Evolutionary conservation across 2,797 vertebrate species (phyloP).

Genomic region (Leontopithecus rosalia): DNA sequence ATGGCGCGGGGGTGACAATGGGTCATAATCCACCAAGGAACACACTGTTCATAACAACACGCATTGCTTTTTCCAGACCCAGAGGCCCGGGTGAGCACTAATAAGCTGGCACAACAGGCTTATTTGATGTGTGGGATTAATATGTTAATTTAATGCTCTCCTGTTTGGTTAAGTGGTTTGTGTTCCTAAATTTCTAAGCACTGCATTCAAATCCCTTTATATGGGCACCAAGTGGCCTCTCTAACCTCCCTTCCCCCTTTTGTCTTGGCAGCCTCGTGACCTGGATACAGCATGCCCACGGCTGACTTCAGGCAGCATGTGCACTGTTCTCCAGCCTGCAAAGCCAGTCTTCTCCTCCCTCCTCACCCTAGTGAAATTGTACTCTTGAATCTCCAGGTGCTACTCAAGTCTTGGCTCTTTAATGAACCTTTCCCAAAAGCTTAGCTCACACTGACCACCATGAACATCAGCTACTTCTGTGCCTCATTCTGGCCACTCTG

Average conservation of each 20-base stretch:
- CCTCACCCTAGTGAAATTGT: not conserved
- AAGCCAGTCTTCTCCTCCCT: not conserved
- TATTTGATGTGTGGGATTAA: slow-evolving; percentile 22
- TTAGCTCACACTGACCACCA: not conserved
- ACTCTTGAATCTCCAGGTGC: not conserved
- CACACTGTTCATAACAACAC: slow-evolving; percentile 23
- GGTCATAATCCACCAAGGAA: not conserved
- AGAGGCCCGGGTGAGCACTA: not conserved
- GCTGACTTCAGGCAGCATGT: not conserved
- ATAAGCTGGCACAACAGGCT: not conserved
- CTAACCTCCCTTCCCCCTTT: not conserved
- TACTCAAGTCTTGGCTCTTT: not conserved
- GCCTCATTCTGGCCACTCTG: not conserved
- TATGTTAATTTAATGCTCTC: slow-evolving; percentile 40
- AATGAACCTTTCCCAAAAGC: not conserved
- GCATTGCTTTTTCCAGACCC: not conserved
- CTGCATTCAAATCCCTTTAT: not conserved
- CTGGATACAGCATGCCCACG: not conserved
- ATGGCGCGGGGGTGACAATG: not conserved
- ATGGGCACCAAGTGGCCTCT: not conserved
- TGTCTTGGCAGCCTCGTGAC: not conserved
- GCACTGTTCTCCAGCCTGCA: not conserved
- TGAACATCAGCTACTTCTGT: not conserved
- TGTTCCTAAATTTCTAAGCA: slow-evolving; percentile 23
- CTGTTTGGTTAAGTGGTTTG: slow-evolving; percentile 51